phyloP scores from a whole-genome alignment of 2,888 invertebrate species.

The Cheilosia scutellata region DNA sequence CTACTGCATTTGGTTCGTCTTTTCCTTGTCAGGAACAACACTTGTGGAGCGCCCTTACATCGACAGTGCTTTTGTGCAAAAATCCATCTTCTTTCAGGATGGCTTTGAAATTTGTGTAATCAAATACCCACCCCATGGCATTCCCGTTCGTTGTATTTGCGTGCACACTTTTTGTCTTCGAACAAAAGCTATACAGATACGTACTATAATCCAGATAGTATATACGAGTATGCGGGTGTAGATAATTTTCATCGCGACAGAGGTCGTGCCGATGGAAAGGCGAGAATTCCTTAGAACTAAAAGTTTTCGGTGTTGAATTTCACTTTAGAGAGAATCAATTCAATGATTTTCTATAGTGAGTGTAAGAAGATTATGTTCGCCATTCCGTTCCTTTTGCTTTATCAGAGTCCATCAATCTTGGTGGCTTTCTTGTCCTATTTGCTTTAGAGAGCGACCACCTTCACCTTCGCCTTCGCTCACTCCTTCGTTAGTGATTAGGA shows the following conservation, averaged over 20 bases:
- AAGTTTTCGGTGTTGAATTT: slow-evolving; percentile 62
- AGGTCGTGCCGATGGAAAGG: slow-evolving; percentile 3
- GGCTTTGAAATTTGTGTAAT: slow-evolving; percentile 47
- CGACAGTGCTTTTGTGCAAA: slow-evolving; percentile 39
- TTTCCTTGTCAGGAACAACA: slow-evolving; percentile 12
- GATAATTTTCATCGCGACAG: too few relatives aligned
- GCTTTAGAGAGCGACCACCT: slow-evolving; percentile 12
- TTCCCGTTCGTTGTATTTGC: slow-evolving; percentile 52
- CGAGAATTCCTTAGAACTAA: slow-evolving; percentile 25
- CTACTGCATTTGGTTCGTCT: slow-evolving; percentile 8
- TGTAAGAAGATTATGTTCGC: slow-evolving; percentile 33
- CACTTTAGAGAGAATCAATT: slow-evolving; percentile 40
- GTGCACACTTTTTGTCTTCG: slow-evolving; percentile 42
- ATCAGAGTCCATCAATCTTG: slow-evolving; percentile 68
- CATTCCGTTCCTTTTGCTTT: slow-evolving; percentile 19
- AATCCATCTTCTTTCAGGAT: slow-evolving; percentile 27
- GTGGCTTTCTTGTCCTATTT: slow-evolving; percentile 26
- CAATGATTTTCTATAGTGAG: not conserved
- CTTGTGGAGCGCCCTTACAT: slow-evolving; percentile 48
- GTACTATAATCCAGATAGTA: not conserved
- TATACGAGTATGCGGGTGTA: slow-evolving; percentile 37
- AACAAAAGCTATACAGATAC: slow-evolving; percentile 15
- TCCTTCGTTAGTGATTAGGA: slow-evolving; percentile 68
- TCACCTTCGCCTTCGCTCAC: not conserved
- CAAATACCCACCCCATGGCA: slow-evolving; percentile 53